Percentiles rank a stretch among this genome's conserved stretches.
phyloP scores from a whole-genome alignment of 2,888 invertebrate genomes.

The Eristalis arbustorum region DNA sequence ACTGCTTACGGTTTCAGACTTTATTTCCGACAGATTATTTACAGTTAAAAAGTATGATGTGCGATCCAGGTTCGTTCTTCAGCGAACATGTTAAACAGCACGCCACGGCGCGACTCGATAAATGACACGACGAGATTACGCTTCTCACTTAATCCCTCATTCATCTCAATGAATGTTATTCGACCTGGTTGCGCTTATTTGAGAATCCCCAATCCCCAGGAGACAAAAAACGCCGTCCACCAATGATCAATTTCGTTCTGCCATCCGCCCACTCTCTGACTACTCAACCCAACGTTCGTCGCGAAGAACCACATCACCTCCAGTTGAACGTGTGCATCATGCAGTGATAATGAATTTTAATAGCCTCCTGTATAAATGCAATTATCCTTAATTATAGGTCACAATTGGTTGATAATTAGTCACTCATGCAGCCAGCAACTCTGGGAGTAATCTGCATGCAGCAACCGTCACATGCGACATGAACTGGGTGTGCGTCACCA shows the following conservation, averaged over 20 bases:
- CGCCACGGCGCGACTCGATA: too few species aligned
- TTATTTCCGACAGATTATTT: too few species aligned
- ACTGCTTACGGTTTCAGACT: too few species aligned
- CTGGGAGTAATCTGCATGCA: background rate
- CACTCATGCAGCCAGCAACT: conserved; percentile 35
- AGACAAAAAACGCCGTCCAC: background rate
- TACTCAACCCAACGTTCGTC: background rate
- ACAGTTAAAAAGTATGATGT: too few species aligned
- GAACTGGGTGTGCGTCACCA: background rate
- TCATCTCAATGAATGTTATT: too few species aligned
- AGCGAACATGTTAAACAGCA: too few species aligned
- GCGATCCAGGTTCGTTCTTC: too few species aligned
- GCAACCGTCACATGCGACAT: background rate
- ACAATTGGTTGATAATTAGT: conserved; percentile 67
- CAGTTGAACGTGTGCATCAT: background rate
- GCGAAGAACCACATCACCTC: background rate
- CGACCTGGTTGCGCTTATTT: too few species aligned
- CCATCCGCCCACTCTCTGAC: background rate
- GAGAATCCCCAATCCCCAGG: background rate
- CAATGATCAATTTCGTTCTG: background rate
- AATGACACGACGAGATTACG: too few species aligned
- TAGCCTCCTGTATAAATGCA: conserved; percentile 66
- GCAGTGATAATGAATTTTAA: conserved; percentile 62
- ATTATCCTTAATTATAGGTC: conserved; percentile 64
- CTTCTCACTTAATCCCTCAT: too few species aligned